phyloP scores from a whole-genome alignment of 2,113 vertebrate genomes.

The Microcebus lehilahytsara region DNA sequence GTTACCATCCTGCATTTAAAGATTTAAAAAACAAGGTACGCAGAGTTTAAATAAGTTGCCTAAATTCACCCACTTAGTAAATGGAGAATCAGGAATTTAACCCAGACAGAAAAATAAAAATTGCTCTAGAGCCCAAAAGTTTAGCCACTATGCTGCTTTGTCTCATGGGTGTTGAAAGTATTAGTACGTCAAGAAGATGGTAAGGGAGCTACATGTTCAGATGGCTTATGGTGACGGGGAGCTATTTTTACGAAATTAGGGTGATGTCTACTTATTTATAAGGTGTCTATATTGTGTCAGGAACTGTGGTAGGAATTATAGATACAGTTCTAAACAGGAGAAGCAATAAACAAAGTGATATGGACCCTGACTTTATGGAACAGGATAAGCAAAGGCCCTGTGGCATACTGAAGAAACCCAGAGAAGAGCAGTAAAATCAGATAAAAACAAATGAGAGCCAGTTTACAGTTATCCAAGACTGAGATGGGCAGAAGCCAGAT shows the following conservation, averaged over 20 bases:
- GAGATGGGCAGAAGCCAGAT: not conserved
- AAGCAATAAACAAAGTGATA: not conserved
- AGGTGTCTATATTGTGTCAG: not conserved
- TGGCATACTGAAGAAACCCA: not conserved
- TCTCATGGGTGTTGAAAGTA: not conserved
- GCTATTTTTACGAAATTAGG: not conserved
- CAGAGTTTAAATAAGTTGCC: not conserved
- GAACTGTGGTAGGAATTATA: not conserved
- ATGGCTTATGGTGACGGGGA: too few relatives aligned
- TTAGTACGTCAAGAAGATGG: not conserved
- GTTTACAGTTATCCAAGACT: not conserved
- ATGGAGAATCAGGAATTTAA: not conserved
- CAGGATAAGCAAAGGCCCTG: not conserved
- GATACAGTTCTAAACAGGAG: not conserved
- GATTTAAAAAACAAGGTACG: not conserved
- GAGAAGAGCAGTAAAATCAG: not conserved
- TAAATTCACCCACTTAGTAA: not conserved
- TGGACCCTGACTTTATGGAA: not conserved
- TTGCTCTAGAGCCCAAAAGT: not conserved
- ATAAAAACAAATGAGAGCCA: not conserved
- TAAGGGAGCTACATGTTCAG: not conserved
- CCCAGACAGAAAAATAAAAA: not conserved
- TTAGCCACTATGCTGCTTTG: not conserved
- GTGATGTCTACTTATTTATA: not conserved
- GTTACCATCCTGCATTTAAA: not conserved